phyloP scores from a whole-genome alignment of 2,797 vertebrate species.

The Acestrorhynchus altus region DNA sequence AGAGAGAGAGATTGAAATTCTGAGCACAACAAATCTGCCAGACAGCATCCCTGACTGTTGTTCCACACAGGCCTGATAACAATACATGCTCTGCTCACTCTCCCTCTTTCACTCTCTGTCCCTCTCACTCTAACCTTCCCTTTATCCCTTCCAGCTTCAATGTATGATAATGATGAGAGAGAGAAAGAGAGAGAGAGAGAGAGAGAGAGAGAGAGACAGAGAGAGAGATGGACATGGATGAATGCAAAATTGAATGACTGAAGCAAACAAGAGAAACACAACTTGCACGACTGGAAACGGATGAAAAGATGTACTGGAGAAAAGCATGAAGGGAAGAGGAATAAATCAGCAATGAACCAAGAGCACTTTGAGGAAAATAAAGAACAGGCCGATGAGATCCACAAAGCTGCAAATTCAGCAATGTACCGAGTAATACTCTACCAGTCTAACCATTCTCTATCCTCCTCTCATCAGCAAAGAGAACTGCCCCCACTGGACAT shows the following conservation, averaged over 20 bases:
- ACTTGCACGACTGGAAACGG: not conserved
- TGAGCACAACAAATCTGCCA: conserved; percentile 24
- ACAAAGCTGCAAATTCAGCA: no score
- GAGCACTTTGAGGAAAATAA: no score
- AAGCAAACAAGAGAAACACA: not conserved
- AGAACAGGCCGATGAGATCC: no score
- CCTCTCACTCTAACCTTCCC: not conserved
- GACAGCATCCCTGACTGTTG: conserved; percentile 11
- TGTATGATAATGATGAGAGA: not conserved
- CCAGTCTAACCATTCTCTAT: no score
- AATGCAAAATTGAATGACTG: not conserved
- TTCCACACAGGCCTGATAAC: conserved; percentile 38
- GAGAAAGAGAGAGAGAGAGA: not conserved
- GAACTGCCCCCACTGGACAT: no score
- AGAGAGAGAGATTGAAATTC: conserved; percentile 27
- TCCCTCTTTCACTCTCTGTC: not conserved
- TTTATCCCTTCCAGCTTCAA: not conserved
- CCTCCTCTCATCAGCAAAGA: no score
- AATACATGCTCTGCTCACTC: not conserved
- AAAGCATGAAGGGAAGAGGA: not conserved
- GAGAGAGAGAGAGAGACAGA: not conserved
- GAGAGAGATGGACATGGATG: not conserved
- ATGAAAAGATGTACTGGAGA: not conserved
- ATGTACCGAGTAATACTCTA: no score
- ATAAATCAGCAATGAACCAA: not conserved